Conservation (phyloP, 2,797 vertebrate genomes). For the Caiman crocodilus region DNA sequence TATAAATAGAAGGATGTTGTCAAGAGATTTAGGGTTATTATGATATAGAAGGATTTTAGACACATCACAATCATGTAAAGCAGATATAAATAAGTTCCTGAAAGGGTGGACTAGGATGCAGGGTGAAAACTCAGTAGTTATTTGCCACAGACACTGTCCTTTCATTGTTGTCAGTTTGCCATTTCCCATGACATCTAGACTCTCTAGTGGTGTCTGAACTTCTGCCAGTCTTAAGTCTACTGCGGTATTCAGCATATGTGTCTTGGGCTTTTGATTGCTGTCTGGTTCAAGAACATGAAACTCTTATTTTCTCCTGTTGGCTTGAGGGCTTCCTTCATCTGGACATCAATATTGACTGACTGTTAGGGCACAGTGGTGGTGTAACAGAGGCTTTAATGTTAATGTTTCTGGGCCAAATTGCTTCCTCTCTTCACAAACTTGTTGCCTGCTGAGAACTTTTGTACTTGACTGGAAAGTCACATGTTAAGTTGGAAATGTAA, state of each 20-base stretch:
- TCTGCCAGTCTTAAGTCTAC: background rate
- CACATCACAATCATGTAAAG: accelerated
- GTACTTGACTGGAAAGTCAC: accelerated
- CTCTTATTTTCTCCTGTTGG: background rate
- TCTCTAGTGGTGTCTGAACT: background rate
- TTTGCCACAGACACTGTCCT: accelerated
- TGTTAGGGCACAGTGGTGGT: background rate
- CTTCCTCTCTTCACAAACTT: accelerated
- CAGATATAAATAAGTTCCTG: accelerated
- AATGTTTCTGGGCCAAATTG: background rate
- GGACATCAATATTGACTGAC: accelerated
- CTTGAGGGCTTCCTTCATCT: accelerated
- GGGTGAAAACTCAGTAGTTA: accelerated
- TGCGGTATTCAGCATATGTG: background rate
- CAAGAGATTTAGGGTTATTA: too few relatives aligned
- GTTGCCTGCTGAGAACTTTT: accelerated
- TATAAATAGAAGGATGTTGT: background rate
- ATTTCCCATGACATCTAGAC: background rate
- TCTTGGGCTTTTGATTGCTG: accelerated
- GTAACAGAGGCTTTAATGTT: accelerated
- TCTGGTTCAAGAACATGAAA: background rate
- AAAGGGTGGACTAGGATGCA: background rate
- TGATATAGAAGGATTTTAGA: background rate
- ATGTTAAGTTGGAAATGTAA: accelerated
- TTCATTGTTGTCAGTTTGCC: accelerated